A percentile compares a stretch with the other conserved stretches of the same genome.
These are phyloP conservation scores for Nomada ferruginata DNA, from an alignment of 2,888 invertebrate genomes.

Conservation along the genomic window DNA sequence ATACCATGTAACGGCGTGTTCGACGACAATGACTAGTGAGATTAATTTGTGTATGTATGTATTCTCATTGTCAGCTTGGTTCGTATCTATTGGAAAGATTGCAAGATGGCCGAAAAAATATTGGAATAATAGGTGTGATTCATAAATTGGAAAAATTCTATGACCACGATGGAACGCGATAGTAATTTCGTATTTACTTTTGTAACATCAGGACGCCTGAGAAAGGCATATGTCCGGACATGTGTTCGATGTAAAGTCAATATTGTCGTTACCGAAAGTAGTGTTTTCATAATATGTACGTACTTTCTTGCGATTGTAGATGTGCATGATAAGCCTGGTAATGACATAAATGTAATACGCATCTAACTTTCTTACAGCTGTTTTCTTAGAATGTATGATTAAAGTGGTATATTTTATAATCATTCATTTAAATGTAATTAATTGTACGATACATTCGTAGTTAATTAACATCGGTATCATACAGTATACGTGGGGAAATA, in stretches of 20 bases:
- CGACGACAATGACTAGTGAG: not conserved
- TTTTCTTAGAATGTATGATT: not conserved
- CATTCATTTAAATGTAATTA: not conserved
- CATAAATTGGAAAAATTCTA: not conserved
- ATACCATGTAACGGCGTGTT: too few relatives aligned
- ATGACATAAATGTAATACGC: conserved; percentile 13
- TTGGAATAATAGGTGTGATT: not conserved
- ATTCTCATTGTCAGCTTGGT: not conserved
- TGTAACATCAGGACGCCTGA: not conserved
- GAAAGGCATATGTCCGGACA: conserved; percentile 16
- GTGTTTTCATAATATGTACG: conserved; percentile 2
- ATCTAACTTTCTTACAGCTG: not conserved
- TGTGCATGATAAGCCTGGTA: conserved; percentile 12
- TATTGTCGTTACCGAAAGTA: conserved; percentile 27
- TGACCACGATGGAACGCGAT: not conserved
- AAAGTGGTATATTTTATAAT: not conserved
- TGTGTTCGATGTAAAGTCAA: conserved; percentile 38
- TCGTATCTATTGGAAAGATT: not conserved
- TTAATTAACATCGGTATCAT: not conserved
- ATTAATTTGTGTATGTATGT: not conserved
- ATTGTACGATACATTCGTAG: not conserved
- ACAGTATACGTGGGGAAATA: not conserved
- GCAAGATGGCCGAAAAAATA: not conserved
- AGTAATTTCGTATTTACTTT: conserved; percentile 19
- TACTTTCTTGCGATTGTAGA: not conserved